phyloP scores from a whole-genome alignment of 1,140 invertebrate species.

The Aleiodes sp. region DNA sequence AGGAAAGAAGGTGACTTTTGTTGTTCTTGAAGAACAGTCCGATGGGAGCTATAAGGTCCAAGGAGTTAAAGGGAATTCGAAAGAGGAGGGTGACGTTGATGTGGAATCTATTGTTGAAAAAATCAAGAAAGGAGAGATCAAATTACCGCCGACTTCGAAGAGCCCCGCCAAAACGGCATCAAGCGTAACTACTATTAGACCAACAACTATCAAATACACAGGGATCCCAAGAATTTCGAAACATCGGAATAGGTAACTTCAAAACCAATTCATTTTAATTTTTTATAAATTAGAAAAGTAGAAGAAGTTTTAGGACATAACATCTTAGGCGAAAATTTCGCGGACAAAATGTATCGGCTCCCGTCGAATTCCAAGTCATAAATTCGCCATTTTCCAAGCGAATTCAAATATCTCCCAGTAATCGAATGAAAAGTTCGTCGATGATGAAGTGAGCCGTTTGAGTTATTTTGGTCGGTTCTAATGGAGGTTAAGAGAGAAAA shows the following conservation, averaged over 20 bases:
- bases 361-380: too few relatives aligned
- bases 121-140: slow-evolving; percentile 83
- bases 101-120: slow-evolving; percentile 83
- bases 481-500: too few relatives aligned
- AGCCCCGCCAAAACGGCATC: not conserved
- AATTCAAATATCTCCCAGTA: too few relatives aligned
- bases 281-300: too few relatives aligned
- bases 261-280: not conserved
- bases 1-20: slow-evolving; percentile 85
- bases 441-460: too few relatives aligned
- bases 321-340: too few relatives aligned
- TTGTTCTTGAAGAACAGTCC: slow-evolving; percentile 83
- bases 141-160: slow-evolving; percentile 74
- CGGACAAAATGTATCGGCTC: too few relatives aligned
- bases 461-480: too few relatives aligned
- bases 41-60: slow-evolving; percentile 86
- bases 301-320: too few relatives aligned
- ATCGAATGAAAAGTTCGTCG: too few relatives aligned
- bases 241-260: slow-evolving; percentile 38
- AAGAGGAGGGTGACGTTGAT: slow-evolving; percentile 73
- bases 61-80: slow-evolving; percentile 75
- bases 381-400: too few relatives aligned
- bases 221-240: slow-evolving; percentile 32
- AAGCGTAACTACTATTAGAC: slow-evolving; percentile 45
- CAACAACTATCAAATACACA: slow-evolving; percentile 45